These are phyloP conservation scores for Marcusenius ussheri DNA, from an alignment of 2,113 vertebrate genomes.

Conservation along the genomic window DNA sequence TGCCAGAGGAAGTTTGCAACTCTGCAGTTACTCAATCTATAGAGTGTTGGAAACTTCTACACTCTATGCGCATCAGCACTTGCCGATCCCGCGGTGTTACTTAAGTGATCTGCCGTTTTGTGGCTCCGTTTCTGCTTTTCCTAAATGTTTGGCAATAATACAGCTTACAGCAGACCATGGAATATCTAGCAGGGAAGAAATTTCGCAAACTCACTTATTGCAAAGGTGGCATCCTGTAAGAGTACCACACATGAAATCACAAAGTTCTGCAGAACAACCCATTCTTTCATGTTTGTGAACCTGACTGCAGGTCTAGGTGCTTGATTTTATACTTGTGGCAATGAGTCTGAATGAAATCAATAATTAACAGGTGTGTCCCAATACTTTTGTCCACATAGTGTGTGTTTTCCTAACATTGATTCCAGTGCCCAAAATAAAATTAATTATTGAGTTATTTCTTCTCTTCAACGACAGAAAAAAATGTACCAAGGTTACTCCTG, in stretches of 20 bases:
- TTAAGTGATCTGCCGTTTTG: neutral
- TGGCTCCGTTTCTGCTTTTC: neutral
- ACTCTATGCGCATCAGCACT: neutral
- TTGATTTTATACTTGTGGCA: neutral
- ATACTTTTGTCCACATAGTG: neutral
- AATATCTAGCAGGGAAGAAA: neutral
- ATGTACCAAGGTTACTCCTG: neutral
- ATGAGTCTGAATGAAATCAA: neutral
- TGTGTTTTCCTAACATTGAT: neutral
- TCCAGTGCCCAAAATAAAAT: neutral
- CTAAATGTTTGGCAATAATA: neutral
- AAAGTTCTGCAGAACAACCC: neutral
- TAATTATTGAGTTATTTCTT: neutral
- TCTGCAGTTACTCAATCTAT: neutral
- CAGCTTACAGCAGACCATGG: neutral
- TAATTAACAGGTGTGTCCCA: neutral
- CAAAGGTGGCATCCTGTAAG: neutral
- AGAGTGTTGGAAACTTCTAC: neutral
- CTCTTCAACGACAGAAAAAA: neutral
- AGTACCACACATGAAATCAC: too few species aligned
- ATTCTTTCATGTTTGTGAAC: neutral
- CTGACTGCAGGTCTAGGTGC: neutral
- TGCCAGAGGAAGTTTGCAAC: neutral
- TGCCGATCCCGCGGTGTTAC: neutral
- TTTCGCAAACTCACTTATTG: neutral